A percentile compares a stretch with the other conserved stretches of the same genome.
These are phyloP conservation scores for Axea sp. DNA, from an alignment of 2,888 invertebrate species.

Conservation along the genomic window DNA sequence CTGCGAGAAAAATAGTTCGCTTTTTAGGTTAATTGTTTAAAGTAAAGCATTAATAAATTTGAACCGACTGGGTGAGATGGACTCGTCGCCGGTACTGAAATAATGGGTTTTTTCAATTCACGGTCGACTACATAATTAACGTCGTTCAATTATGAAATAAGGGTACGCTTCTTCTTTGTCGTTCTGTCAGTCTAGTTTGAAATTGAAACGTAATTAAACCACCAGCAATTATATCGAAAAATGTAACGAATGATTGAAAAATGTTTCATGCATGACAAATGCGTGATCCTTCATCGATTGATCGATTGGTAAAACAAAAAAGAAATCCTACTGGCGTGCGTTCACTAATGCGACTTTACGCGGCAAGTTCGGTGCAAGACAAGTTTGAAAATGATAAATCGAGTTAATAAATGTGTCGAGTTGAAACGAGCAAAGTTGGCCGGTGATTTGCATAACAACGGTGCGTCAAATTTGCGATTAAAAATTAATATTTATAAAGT, in stretches of 20 bases:
- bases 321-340: conserved; percentile 4
- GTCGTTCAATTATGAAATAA: conserved; percentile 11
- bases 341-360: conserved; percentile 13
- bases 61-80: conserved; percentile 4
- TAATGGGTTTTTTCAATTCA: conserved; percentile 1
- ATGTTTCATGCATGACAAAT: conserved; percentile 21
- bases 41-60: not conserved
- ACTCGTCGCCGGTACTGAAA: conserved; percentile 5
- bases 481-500: conserved; percentile 59
- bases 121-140: too few relatives aligned
- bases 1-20: conserved; percentile 1
- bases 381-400: conserved; percentile 24
- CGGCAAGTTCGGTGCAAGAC: conserved; percentile 1
- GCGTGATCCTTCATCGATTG: not conserved
- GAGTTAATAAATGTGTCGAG: conserved; percentile 20
- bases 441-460: conserved; percentile 35
- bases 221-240: not conserved
- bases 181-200: not conserved
- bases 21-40: conserved; percentile 12
- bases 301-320: conserved; percentile 8
- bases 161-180: not conserved
- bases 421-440: conserved; percentile 20
- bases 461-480: conserved; percentile 31
- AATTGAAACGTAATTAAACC: not conserved
- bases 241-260: conserved; percentile 4